Evolutionary conservation across 2,113 vertebrate species (phyloP), one percentile per base, ranked within the genome.

Genomic region (Tachysurus fulvidraco): DNA sequence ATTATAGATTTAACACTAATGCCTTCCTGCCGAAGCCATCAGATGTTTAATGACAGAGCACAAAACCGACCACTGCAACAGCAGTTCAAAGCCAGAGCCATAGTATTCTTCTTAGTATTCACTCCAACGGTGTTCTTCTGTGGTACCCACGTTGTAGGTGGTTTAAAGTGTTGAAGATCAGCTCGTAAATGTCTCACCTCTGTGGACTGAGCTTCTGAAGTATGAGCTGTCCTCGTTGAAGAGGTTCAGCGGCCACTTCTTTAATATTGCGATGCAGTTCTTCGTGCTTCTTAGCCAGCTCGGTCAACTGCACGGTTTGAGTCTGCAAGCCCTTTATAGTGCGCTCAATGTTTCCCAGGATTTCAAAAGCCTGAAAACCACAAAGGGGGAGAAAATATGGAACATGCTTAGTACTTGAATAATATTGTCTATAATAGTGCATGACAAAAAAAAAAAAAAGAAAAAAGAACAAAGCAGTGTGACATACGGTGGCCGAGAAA

Each of bases 151-250:
- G 11, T n/a, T 64, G 23, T 54, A 30, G 55, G 0, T 12, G 17
- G 9, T 14, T 64, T 19, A 83, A 50, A 60, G 17, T 73, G 46
- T 19, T 83, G 16, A 11, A 62, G 13, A 54, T 28, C 36, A 83
- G 54, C 36, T 83, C 28, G 46, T 41, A 13, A 57, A 59, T 11
- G 65, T 78, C 93, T 94, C 91, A 97, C 96, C 96, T 95, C 85
- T 94, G 91, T 83, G 93, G 88, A 81, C 90, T 91, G 54, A 90
- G 91, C 92, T 95, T 96, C 81, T 91, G 93, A 81, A 97, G 77
- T 86, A 97, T 94, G 78, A 88, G 50, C 86, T 57, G 93, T 81
- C 96, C 96, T 80, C 94, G 95, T n/a, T 94, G 94, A 88, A 96
- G 93, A 69, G 95, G 87, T 64, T 93, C 93, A 0, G 83, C 87